Conservation (phyloP, 2,888 invertebrate species). For the Cheilosia soror region DNA sequence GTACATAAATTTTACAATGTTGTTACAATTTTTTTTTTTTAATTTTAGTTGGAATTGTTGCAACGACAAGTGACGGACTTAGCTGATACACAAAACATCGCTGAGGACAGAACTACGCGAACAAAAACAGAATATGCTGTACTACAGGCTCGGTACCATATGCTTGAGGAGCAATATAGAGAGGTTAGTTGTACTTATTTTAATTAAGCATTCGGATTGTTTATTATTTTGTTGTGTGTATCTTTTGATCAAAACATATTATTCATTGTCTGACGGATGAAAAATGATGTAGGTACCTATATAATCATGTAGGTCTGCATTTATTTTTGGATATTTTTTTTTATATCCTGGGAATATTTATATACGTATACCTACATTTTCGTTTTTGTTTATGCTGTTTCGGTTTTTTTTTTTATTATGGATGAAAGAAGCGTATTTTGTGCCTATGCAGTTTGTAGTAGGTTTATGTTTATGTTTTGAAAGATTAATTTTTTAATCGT, state of each 20-base stretch:
- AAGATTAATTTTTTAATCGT: not conserved
- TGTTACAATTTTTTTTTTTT: slow-evolving; percentile 68
- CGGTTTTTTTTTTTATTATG: not conserved
- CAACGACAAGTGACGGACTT: slow-evolving; percentile 96
- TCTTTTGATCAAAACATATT: slow-evolving; percentile 36
- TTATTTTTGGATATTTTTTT: slow-evolving; percentile 11
- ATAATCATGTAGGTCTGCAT: not conserved
- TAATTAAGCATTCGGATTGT: slow-evolving; percentile 8
- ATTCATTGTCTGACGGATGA: slow-evolving; percentile 22
- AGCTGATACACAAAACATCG: slow-evolving; percentile 93
- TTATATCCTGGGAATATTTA: not conserved
- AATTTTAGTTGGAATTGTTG: slow-evolving; percentile 92
- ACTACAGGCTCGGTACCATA: slow-evolving; percentile 94
- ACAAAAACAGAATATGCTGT: slow-evolving; percentile 97
- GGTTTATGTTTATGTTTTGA: not conserved
- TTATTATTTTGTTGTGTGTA: slow-evolving; percentile 9
- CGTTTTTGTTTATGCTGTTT: slow-evolving; percentile 20
- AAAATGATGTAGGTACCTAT: not conserved
- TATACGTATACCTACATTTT: not conserved
- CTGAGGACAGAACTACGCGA: slow-evolving; percentile 94
- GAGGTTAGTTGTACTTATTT: slow-evolving; percentile 84
- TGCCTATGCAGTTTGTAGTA: not conserved
- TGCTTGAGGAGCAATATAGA: slow-evolving; percentile 92
- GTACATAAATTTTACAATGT: not conserved
- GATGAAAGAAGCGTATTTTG: not conserved